These are phyloP conservation scores for Ptychadena robeensis DNA, from an alignment of 2,797 vertebrate genomes.

Conservation along the genomic window DNA sequence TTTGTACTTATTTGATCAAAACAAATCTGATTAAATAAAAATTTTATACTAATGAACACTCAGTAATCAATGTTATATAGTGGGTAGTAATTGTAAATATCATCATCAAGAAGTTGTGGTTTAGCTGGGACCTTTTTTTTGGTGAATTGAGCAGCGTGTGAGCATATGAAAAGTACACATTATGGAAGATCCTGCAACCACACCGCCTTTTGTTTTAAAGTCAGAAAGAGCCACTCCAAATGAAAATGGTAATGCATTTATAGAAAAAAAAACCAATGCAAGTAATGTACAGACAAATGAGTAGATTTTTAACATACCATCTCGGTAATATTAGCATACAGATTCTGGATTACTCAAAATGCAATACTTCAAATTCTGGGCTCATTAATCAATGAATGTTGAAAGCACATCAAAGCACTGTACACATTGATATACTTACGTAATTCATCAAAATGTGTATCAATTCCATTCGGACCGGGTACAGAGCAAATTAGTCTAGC, in stretches of 20 bases:
- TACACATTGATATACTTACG: slow-evolving; percentile 79
- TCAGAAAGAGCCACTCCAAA: too few relatives aligned
- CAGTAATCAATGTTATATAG: too few relatives aligned
- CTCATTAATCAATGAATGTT: not conserved
- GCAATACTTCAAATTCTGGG: not conserved
- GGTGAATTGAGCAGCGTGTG: too few relatives aligned
- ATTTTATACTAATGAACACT: too few relatives aligned
- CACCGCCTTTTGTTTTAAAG: too few relatives aligned
- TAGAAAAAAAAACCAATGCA: too few relatives aligned
- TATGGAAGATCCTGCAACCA: too few relatives aligned
- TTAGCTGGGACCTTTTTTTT: not conserved
- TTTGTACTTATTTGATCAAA: too few relatives aligned
- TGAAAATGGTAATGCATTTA: too few relatives aligned
- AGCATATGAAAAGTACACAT: too few relatives aligned
- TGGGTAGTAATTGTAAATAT: not conserved
- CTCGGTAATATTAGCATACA: not conserved
- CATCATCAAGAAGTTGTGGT: not conserved
- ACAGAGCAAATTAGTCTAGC: slow-evolving; percentile 96
- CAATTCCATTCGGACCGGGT: slow-evolving; percentile 93
- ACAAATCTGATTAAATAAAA: too few relatives aligned
- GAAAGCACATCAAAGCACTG: not conserved
- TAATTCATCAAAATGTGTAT: slow-evolving; percentile 97
- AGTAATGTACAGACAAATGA: too few relatives aligned
- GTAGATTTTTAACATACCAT: not conserved
- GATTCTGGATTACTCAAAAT: not conserved